A percentile compares a stretch with the other conserved stretches of the same genome.
Conservation (phyloP, 2,113 vertebrate species). For the Etheostoma spectabile region DNA sequence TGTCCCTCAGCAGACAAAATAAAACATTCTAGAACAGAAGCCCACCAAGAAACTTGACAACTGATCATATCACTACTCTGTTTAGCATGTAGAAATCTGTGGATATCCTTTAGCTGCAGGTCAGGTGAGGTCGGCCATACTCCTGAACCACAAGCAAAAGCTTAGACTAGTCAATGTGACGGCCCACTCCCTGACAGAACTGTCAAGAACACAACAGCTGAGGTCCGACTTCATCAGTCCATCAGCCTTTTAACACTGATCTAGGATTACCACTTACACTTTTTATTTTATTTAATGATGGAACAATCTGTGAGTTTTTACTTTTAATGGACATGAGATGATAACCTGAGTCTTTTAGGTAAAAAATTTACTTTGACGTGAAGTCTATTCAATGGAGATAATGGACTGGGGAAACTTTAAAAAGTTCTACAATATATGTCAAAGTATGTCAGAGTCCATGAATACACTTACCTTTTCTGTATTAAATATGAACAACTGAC, state of each 20-base stretch:
- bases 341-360: background rate
- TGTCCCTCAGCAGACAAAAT: background rate
- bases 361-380: background rate
- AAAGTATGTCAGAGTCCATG: background rate
- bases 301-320: background rate
- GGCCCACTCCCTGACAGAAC: slow-evolving; percentile 22
- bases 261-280: background rate
- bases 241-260: slow-evolving; percentile 25
- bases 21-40: slow-evolving; percentile 10
- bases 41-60: slow-evolving; percentile 1
- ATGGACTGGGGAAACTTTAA: background rate
- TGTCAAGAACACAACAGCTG: slow-evolving; percentile 23
- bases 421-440: background rate
- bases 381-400: background rate
- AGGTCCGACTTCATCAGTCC: slow-evolving; percentile 13
- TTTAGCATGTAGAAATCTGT: slow-evolving; percentile 12
- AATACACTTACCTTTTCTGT: background rate
- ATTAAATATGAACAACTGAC: background rate
- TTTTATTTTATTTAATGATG: slow-evolving; percentile 19
- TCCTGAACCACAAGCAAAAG: slow-evolving; percentile 19
- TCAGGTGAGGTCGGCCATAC: slow-evolving; percentile 42
- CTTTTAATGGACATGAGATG: background rate
- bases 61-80: background rate
- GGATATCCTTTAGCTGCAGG: slow-evolving; percentile 2
- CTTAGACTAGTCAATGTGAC: slow-evolving; percentile 25